These are phyloP conservation scores for Morpho helenor DNA, from an alignment of 2,888 invertebrate genomes.

Conservation along the genomic window DNA sequence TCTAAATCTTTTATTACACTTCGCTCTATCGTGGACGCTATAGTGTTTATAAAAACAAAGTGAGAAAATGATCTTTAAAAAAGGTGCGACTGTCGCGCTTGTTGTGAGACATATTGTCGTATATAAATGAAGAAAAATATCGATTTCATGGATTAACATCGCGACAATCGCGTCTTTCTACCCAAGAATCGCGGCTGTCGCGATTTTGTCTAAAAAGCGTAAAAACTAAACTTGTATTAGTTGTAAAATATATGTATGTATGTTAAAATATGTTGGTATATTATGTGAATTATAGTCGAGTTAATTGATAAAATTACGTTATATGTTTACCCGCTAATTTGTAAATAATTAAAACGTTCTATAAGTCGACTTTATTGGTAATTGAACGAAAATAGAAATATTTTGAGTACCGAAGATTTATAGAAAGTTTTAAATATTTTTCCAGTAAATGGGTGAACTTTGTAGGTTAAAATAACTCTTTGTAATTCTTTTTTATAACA, in stretches of 20 bases:
- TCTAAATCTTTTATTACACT: too few relatives aligned
- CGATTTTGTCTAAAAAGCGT: not conserved
- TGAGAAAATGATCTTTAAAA: too few relatives aligned
- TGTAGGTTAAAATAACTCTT: not conserved
- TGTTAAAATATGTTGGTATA: conserved; percentile 13
- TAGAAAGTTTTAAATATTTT: too few relatives aligned
- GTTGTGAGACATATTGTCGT: not conserved
- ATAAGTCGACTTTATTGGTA: too few relatives aligned
- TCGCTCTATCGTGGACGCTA: too few relatives aligned
- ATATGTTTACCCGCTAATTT: not conserved
- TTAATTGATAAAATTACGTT: conserved; percentile 14
- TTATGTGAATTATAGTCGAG: conserved; percentile 15
- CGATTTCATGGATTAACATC: not conserved
- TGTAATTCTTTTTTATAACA: not conserved
- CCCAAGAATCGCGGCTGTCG: not conserved
- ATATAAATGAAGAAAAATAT: not conserved
- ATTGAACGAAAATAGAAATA: too few relatives aligned
- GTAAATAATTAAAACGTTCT: too few relatives aligned
- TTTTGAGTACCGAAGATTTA: too few relatives aligned
- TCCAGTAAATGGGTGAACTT: too few relatives aligned
- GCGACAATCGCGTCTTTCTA: not conserved
- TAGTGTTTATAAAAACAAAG: too few relatives aligned
- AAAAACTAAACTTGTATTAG: conserved; percentile 3
- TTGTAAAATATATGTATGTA: conserved; percentile 6
- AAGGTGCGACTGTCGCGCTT: too few relatives aligned